A percentile compares a stretch with the other conserved stretches of the same genome.
phyloP scores from a whole-genome alignment of 2,113 vertebrate species.

The Phaethon lepturus region DNA sequence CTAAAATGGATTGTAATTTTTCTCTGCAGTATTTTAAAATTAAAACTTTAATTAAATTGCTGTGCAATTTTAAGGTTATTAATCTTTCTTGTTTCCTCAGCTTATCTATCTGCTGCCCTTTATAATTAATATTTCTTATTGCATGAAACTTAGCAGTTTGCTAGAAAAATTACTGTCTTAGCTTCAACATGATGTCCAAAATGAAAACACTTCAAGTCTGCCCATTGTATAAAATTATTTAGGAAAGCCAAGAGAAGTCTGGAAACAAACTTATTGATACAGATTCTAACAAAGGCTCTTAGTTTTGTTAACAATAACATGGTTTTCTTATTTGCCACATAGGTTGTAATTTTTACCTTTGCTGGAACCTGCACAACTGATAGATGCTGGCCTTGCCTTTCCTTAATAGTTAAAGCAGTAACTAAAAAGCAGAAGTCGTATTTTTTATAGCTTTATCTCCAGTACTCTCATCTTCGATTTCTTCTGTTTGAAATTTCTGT shows the following conservation, averaged over 20 bases:
- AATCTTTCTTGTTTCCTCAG: background rate
- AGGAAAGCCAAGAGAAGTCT: background rate
- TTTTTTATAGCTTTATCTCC: background rate
- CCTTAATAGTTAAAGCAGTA: background rate
- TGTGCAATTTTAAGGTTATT: background rate
- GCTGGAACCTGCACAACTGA: background rate
- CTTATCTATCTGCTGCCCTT: background rate
- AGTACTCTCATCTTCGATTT: background rate
- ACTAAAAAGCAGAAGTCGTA: background rate
- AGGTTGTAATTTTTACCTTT: background rate
- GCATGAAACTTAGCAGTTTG: background rate
- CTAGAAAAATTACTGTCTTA: background rate
- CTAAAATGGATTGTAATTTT: background rate
- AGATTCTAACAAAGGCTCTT: background rate
- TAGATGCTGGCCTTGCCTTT: background rate
- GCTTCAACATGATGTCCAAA: background rate
- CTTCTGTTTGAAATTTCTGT: background rate
- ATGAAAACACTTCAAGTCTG: background rate
- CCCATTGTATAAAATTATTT: background rate
- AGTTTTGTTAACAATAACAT: background rate
- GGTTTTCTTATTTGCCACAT: background rate
- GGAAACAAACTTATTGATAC: background rate
- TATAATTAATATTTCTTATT: background rate
- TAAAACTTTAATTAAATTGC: slow-evolving; percentile 19
- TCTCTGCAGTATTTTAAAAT: background rate